Evolutionary conservation across 2,797 vertebrate genomes (phyloP), one percentile per base, ranked within the genome.

Genomic region (Paratrypauchen microcephalus): DNA sequence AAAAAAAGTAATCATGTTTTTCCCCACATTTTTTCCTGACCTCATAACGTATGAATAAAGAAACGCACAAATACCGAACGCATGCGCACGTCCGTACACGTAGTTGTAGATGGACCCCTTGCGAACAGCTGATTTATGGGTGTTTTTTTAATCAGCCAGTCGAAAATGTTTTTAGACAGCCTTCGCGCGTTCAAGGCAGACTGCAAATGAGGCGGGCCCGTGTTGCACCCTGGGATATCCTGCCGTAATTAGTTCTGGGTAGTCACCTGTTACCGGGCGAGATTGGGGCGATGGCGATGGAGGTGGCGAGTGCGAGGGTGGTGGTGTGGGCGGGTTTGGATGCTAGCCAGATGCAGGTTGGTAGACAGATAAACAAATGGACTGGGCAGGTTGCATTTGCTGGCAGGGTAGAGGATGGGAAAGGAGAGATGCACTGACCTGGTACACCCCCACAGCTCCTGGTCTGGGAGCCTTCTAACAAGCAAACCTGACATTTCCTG

Each of bases 91-190:
- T 30, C 41, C 41, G 12, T n/a, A n/a, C n/a, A n/a, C n/a, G n/a
- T 13, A 4, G 41, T 13, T 79, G 72, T 55, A 26, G 58, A 72
- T 63, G 73, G 68, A 82, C 79, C 73, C 48, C 52, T 32, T 66
- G 75, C 60, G 81, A 76, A 75, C 78, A 75, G 78, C 76, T 86
- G 87, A 91, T 92, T 91, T 87, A 93, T 89, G 85, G 76, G 76
- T 77, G 84, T 74, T 84, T 92, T 92, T 91, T 88, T 89, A 91
- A 89, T 89, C 82, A 92, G 86, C 57, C 84, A 66, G 71, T 84
- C 71, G 86, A 87, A 89, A 91, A 90, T 82, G 84, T 89, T 89
- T 90, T 92, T 91, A 89, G 84, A 91, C 87, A 80, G 66, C 76
- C 81, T 76, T 69, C 75, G 74, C 70, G 26, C 32, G 15, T 77